Conservation (phyloP, 2,888 invertebrate species). For the Cephus pulcher region DNA sequence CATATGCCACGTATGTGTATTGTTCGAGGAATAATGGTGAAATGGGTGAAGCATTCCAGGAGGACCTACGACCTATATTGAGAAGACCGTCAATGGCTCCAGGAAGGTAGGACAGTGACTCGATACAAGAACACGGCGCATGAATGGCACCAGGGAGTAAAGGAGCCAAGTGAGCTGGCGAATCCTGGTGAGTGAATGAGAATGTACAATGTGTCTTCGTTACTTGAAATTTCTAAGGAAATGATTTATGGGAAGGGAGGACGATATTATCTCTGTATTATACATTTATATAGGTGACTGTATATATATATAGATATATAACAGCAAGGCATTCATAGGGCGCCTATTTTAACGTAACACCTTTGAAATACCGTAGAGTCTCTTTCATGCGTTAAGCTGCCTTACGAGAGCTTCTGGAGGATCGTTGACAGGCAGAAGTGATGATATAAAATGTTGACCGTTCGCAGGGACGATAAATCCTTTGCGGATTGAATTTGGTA, state of each 20-base stretch:
- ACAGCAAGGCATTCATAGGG: neutral
- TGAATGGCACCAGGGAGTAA: slow-evolving; percentile 18
- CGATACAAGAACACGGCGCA: neutral
- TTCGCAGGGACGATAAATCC: neutral
- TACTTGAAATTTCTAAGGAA: slow-evolving; percentile 52
- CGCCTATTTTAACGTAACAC: neutral
- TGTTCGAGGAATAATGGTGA: neutral
- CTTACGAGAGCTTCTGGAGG: neutral
- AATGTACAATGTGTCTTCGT: slow-evolving; percentile 15
- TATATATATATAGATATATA: neutral
- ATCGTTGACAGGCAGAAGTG: neutral
- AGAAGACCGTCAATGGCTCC: neutral
- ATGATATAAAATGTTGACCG: neutral
- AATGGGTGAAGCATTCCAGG: neutral
- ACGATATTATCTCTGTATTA: neutral
- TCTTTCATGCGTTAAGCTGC: neutral
- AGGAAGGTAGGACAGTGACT: neutral
- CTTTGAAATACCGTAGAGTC: neutral
- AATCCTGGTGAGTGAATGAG: neutral
- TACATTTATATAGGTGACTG: neutral
- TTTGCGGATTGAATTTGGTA: neutral
- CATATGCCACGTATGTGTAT: neutral
- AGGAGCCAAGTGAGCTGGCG: slow-evolving; percentile 23
- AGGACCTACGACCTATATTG: neutral
- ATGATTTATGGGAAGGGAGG: slow-evolving; percentile 55